These are phyloP conservation scores for Potamilus streckersoni DNA, from an alignment of 1,140 invertebrate genomes.

Conservation along the genomic window DNA sequence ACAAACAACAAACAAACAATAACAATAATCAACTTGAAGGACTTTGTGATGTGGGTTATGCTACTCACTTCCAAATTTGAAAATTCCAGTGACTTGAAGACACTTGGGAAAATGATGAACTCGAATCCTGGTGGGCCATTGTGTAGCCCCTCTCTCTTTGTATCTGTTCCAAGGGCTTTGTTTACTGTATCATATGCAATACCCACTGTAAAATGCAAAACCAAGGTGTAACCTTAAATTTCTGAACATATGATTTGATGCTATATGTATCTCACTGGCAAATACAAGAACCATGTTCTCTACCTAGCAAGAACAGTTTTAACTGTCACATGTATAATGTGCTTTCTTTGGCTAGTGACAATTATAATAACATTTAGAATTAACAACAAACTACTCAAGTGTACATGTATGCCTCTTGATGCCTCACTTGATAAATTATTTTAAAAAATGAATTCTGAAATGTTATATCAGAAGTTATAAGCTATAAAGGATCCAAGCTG, in stretches of 20 bases:
- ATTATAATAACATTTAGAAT: neutral
- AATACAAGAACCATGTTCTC: neutral
- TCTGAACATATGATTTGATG: neutral
- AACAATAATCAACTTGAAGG: no score
- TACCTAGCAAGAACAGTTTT: neutral
- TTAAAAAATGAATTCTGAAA: neutral
- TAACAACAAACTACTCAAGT: neutral
- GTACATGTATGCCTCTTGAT: neutral
- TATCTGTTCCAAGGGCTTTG: constrained; percentile 41
- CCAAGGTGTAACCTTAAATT: neutral
- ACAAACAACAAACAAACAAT: no score
- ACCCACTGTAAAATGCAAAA: constrained; percentile 48
- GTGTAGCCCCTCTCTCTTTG: constrained; percentile 56
- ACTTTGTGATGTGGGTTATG: neutral
- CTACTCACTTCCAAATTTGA: constrained; percentile 40
- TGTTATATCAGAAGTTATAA: neutral
- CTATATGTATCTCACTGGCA: neutral
- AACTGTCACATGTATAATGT: neutral
- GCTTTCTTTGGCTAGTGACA: neutral
- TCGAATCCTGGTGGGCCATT: constrained; percentile 59
- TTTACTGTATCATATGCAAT: constrained; percentile 59
- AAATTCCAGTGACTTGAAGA: constrained; percentile 59
- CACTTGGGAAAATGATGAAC: constrained; percentile 63
- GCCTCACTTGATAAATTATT: neutral
- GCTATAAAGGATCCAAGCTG: no score